These are phyloP conservation scores for Cantharis rufa DNA, from an alignment of 2,888 invertebrate species.

Conservation along the genomic window DNA sequence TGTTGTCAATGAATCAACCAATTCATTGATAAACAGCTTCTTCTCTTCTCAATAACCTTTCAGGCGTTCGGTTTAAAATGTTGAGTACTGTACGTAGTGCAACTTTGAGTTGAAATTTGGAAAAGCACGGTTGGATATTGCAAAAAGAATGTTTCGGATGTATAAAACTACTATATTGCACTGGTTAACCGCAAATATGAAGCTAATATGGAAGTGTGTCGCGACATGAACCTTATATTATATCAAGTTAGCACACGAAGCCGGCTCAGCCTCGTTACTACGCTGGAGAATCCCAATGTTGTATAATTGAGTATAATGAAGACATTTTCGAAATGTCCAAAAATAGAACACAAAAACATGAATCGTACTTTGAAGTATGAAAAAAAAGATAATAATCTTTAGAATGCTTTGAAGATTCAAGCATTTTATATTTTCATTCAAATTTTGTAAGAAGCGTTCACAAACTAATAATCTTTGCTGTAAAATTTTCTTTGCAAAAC, in stretches of 20 bases:
- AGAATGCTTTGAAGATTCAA: neutral
- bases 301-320: neutral
- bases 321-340: neutral
- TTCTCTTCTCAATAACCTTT: too few relatives aligned
- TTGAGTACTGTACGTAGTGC: too few relatives aligned
- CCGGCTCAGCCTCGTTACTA: neutral
- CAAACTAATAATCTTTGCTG: neutral
- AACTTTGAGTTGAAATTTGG: neutral
- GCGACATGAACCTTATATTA: neutral
- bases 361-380: neutral
- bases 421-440: neutral
- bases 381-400: neutral
- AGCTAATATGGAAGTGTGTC: neutral
- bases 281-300: neutral
- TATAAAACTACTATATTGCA: neutral
- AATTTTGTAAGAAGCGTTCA: neutral
- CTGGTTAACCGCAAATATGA: neutral
- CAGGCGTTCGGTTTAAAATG: too few relatives aligned
- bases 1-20: too few relatives aligned
- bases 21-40: too few relatives aligned
- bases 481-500: neutral
- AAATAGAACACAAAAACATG: neutral
- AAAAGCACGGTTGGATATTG: neutral
- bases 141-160: neutral
- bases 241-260: neutral